Base-by-base conservation (phyloP, 2,113 vertebrate genomes). In the Azemiops feae region DNA sequence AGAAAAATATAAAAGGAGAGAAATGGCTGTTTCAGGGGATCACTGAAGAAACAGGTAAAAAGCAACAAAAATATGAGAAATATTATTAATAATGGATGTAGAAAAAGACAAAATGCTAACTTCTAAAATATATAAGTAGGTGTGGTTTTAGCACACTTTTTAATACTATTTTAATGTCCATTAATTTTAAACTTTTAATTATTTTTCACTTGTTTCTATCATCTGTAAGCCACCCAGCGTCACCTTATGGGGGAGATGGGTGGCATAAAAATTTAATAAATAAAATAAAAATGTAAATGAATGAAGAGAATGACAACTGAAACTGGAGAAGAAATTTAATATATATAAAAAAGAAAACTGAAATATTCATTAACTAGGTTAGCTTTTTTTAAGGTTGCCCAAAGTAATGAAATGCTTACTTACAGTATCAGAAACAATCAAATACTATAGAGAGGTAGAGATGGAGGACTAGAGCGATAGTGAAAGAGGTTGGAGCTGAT, bases 361-460 rank as follows among this genome's bases (percentile, higher is more conserved):
- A 89, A 95, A 94, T 92, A 92, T 94, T 95, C 95, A 94, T 96
- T 95, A 94, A 95, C 89, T 96, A 74, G 94, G 7, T 96, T 96
- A 95, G 94, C 85, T 85, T 96, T 92, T 30, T 94, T 95, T 57
- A 96, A 93, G 43, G 92, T 91, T 50, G 47, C 47, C 69, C 88
- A 93, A 93, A 94, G 95, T 94, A 95, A 92, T 88, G 88, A 87
- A 57, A 92, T 81, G 88, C 93, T 94, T 92, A 91, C 92, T 95
- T 87, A 93, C 90, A 94, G 88, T 90, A 92, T 90, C 7, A 52
- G 95, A 94, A 90, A 91, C 88, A 95, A 95, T 95, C 93, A 94
- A 96, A 95, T 96, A 91, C 47, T 50, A 50, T 50, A 50, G 47
- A 50, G 47, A 50, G 47, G 1, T 50, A 50, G 47, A 50, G 47